A percentile compares a stretch with the other conserved stretches of the same genome.
Conservation (phyloP, 2,888 invertebrate genomes). For the Zygogramma bicolorata region DNA sequence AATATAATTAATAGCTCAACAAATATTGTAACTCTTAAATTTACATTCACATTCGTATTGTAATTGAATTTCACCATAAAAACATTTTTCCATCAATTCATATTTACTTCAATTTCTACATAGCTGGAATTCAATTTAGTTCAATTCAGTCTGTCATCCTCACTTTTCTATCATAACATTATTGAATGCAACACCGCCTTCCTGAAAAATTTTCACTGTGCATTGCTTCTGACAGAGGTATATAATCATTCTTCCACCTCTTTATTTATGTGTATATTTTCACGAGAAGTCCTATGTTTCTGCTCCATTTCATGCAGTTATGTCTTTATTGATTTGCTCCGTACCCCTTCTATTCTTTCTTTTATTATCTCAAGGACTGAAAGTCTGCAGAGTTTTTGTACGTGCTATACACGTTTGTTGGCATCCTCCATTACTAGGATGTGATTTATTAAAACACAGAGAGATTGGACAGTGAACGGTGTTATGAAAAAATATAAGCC, state of each 20-base stretch:
- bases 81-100: too few relatives aligned
- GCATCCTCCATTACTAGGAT: slow-evolving; percentile 19
- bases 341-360: not conserved
- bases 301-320: not conserved
- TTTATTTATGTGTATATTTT: slow-evolving; percentile 4
- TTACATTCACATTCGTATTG: too few relatives aligned
- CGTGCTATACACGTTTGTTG: not conserved
- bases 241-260: not conserved
- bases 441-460: slow-evolving; percentile 32
- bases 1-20: too few relatives aligned
- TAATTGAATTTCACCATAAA: too few relatives aligned
- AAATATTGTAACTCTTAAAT: too few relatives aligned
- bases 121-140: too few relatives aligned
- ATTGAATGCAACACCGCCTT: too few relatives aligned
- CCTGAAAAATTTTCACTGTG: not conserved
- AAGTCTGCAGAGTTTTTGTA: not conserved
- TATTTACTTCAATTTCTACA: too few relatives aligned
- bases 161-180: too few relatives aligned
- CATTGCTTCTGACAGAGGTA: not conserved
- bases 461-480: slow-evolving; percentile 35
- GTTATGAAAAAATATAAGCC: slow-evolving; percentile 46
- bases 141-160: too few relatives aligned
- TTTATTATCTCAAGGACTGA: slow-evolving; percentile 3
- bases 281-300: not conserved
- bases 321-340: slow-evolving; percentile 7